Evolutionary conservation across 2,888 invertebrate species (phyloP), one percentile per base, ranked within the genome.

Genomic region (Spatulosminthurus flaviceps): DNA sequence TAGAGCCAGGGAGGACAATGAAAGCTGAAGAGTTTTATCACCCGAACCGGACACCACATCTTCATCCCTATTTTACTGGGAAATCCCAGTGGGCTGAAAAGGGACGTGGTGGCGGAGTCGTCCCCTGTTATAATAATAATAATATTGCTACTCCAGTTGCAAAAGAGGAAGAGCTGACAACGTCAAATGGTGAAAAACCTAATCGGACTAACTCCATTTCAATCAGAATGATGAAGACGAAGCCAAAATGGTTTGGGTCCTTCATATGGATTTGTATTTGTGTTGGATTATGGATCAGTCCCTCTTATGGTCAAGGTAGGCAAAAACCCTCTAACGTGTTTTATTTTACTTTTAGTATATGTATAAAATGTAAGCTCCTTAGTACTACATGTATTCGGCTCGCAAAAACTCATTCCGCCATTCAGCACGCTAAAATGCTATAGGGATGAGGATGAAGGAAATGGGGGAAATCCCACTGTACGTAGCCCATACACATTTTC

Each of bases 261-360:
- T 73, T 73, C 66, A 43, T 73, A 28, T 79, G 79, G 79, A 79
- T 79, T 75, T 75, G 60, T 67, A 75, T 75, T 43, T 75, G 42
- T 73, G 66, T 60, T 43, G 75, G 67, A 66, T 81, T 78, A 74
- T 81, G 83, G 84, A 84, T 84, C 79, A 80, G 71, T 78, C 81
- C 82, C 51, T 82, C 81, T 78, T 80, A 72, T 60, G 83, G 83
- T 76, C 84, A 84, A 84, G 83, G 83, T 83, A 51, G 51, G 51
- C 51, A 51, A 19, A 51, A 51, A 82, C 80, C 79, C 69, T 73
- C 43, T 70, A 69, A 26, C n/a, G 16, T 21, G 21, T 66, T 66
- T 66, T 61, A 22, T 1, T 34, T 28, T 29, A 60, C 19, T 9
- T 51, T 2, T 51, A 51, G 34, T 51, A 9, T 16, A 51, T 9